Base-by-base conservation (phyloP, 1,140 invertebrate species). In the Amphibalanus amphitrite region DNA sequence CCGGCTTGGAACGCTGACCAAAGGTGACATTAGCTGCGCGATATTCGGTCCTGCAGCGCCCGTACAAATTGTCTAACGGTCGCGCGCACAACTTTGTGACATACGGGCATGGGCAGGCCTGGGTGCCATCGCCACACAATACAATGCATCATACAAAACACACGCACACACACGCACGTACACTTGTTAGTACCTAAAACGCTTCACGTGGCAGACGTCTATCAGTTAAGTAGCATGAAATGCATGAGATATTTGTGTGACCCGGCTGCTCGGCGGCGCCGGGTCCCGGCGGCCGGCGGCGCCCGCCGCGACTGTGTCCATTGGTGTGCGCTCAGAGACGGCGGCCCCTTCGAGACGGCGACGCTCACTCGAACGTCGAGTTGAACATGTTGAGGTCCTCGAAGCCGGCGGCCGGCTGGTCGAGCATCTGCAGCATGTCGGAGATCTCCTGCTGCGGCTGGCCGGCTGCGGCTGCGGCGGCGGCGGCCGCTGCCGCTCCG, bases 341-440 rank as follows among this genome's bases (percentile, higher is more conserved):
- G 17, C 47, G 4, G 33, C 33, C 15, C 33, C 33, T 38, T 38
- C 33, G 6, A n/a, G n/a, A n/a, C n/a, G n/a, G n/a, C 10, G 3
- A 29, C 30, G 69, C 71, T 80, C 76, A 93, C 84, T 94, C 91
- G 79, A 93, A 93, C 80, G 88, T 92, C 74, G 91, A 89, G 79
- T 90, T 94, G 79, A 97, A 97, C 92, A 97, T 97, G 71, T 85
- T 85, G 73, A 97, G 84, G 80, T 97, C 93, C 81, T 94, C 92
- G 79, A 94, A 95, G 64, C 88, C 86, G 25, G 87, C 84, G 28
- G 86, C 88, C 78, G 90, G 89, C 80, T 94, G 92, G 70, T 83
- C 83, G 28, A 97, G 84, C 86, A 97, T 95, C 81, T 95, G 92
- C 74, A 97, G 85, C 91, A 96, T 93, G 76, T 97, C 93, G 30